A percentile compares a stretch with the other conserved stretches of the same genome.
Conservation (phyloP, 2,888 invertebrate species). For the Julus scandinavius region DNA sequence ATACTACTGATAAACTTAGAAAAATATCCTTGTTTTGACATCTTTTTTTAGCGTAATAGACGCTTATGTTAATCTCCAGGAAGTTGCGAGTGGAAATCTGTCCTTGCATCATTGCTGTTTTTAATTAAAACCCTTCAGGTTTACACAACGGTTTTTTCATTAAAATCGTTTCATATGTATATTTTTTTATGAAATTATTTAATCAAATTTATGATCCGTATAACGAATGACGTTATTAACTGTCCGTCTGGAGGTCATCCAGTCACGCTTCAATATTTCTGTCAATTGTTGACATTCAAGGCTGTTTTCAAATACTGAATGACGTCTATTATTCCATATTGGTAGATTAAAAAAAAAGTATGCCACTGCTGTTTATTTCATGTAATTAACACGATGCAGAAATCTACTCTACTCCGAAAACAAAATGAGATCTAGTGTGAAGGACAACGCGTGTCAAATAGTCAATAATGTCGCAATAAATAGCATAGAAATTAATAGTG, state of each 20-base stretch:
- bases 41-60: neutral
- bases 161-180: neutral
- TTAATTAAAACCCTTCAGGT: neutral
- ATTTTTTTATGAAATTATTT: conserved; percentile 3
- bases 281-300: conserved; percentile 19
- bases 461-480: conserved; percentile 7
- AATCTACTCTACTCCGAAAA: neutral
- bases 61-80: neutral
- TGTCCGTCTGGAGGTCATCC: conserved; percentile 13
- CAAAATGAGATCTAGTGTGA: conserved; percentile 18
- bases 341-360: neutral
- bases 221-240: conserved; percentile 28
- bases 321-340: neutral
- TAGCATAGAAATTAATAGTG: neutral
- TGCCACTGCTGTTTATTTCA: neutral
- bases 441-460: neutral
- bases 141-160: neutral
- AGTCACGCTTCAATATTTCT: conserved; percentile 29
- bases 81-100: neutral
- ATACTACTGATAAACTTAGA: neutral
- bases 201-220: neutral
- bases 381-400: neutral
- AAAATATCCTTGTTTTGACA: neutral
- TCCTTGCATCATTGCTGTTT: neutral
- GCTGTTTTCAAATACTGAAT: neutral